Base-by-base conservation (phyloP, 1,140 invertebrate genomes). In the Sinella curviseta region DNA sequence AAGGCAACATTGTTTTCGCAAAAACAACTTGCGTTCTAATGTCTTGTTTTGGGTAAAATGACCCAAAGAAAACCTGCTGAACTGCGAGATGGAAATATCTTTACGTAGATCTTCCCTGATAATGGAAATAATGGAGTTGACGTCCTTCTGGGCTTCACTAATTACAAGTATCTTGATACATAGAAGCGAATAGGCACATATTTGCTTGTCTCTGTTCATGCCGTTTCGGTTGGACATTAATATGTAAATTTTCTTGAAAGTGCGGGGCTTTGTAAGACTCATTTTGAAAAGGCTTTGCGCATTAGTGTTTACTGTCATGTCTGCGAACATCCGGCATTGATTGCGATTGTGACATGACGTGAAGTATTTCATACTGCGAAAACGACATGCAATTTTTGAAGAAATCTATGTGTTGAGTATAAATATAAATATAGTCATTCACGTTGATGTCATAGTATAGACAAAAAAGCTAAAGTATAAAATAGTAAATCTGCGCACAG, bases 51-150 rank as follows among this genome's bases (percentile, higher is more conserved):
- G 39, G 39, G 39, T 12, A 48, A 20, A n/a, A n/a, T 65, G 57
- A 65, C 57, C 57, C 57, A 65, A 65, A 17, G 57, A 65, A 65
- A 65, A 65, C 57, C 57, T 8, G 57, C 57, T 65, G 14, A 65
- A 26, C 16, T 8, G 57, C 26, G 39, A 48, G 8, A 48, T 12
- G 39, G 8, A 48, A 20, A 48, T 8, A 12, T 20, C 8, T 48
- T 20, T 48, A 12, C 39, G 8, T 12, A 48, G 39, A 48, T 48
- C 39, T 48, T 48, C 39, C 20, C 39, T 48, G 39, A 48, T 48
- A 48, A 48, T 48, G 20, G 8, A 48, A 48, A 8, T 48, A 48
- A n/a, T 65, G 26, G 57, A 65, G 57, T 65, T 17, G 57, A n/a
- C 24, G 57, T 65, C 57, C 57, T 65, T 65, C 57, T 65, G 57